These are phyloP conservation scores for Gobius niger DNA, from an alignment of 2,113 vertebrate species.

Conservation along the genomic window DNA sequence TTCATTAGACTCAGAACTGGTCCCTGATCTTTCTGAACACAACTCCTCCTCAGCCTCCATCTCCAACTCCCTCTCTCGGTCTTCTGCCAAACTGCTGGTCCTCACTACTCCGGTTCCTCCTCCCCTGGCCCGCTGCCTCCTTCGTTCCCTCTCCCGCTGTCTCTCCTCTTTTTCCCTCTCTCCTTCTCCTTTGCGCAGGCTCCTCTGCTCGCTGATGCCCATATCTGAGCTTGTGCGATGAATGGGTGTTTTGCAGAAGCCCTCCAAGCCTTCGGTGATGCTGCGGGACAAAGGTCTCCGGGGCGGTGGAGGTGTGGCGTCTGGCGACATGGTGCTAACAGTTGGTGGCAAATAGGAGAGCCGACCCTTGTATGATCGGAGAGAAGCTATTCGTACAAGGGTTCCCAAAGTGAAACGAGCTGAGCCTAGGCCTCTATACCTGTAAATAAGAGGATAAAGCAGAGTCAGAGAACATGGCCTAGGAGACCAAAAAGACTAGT, in stretches of 20 bases:
- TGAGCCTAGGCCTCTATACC: constrained; percentile 84
- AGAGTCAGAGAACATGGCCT: neutral
- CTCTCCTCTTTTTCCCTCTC: constrained; percentile 74
- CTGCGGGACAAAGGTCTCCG: constrained; percentile 79
- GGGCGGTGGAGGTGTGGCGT: constrained; percentile 62
- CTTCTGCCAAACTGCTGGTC: constrained; percentile 79
- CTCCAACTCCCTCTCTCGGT: constrained; percentile 71
- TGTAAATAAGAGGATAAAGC: constrained; percentile 22
- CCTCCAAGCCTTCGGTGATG: constrained; percentile 78
- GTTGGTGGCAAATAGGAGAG: constrained; percentile 87
- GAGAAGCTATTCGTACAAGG: constrained; percentile 81
- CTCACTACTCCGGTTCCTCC: constrained; percentile 74
- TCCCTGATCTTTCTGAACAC: constrained; percentile 52
- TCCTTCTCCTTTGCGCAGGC: constrained; percentile 71
- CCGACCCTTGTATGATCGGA: constrained; percentile 88
- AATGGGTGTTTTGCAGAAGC: constrained; percentile 77
- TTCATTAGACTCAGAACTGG: constrained; percentile 62
- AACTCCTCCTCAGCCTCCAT: constrained; percentile 64
- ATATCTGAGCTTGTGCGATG: constrained; percentile 88
- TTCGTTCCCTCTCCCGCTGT: constrained; percentile 67
- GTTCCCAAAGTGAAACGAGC: constrained; percentile 89
- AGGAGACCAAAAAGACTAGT: neutral
- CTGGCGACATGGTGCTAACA: constrained; percentile 50
- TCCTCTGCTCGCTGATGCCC: constrained; percentile 82
- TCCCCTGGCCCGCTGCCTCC: constrained; percentile 69